phyloP scores from a whole-genome alignment of 2,113 vertebrate genomes.

The Gopherus flavomarginatus region DNA sequence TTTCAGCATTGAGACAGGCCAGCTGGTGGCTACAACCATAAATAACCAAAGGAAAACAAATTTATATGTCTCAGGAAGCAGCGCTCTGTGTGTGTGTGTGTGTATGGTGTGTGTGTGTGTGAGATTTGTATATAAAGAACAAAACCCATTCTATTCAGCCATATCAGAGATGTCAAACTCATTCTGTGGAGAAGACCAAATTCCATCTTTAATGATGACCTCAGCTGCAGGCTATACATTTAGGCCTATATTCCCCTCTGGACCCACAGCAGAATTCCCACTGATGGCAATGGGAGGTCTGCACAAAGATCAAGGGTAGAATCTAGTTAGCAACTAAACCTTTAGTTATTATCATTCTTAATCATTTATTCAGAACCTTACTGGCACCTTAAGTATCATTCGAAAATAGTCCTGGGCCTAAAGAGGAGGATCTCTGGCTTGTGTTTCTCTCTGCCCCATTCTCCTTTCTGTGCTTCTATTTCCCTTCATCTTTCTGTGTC shows the following conservation, averaged over 20 bases:
- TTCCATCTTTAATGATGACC: conserved; percentile 43
- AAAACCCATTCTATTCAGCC: conserved; percentile 12
- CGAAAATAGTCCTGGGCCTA: neutral
- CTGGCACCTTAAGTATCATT: conserved; percentile 1
- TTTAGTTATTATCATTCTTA: conserved; percentile 5
- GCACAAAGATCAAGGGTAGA: conserved; percentile 29
- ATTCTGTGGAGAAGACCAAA: conserved; percentile 48
- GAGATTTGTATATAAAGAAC: neutral
- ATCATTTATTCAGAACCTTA: conserved; percentile 27
- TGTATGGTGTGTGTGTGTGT: too few relatives aligned
- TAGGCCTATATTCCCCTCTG: conserved; percentile 9
- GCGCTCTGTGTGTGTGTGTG: neutral
- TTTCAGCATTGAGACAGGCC: conserved; percentile 74
- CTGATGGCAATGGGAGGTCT: neutral
- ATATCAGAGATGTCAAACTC: conserved; percentile 26
- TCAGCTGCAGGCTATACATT: conserved; percentile 1
- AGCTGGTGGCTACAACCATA: conserved; percentile 78
- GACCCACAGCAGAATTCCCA: neutral
- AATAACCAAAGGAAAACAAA: conserved; percentile 74
- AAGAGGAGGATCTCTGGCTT: neutral
- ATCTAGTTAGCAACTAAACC: neutral
- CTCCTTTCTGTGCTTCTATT: neutral
- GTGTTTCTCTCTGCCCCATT: neutral
- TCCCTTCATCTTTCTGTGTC: neutral
- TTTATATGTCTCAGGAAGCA: conserved; percentile 70